Percentiles rank a stretch among this genome's conserved stretches.
These are phyloP conservation scores for Thalassophryne amazonica DNA, from an alignment of 2,797 vertebrate genomes.

Conservation along the genomic window DNA sequence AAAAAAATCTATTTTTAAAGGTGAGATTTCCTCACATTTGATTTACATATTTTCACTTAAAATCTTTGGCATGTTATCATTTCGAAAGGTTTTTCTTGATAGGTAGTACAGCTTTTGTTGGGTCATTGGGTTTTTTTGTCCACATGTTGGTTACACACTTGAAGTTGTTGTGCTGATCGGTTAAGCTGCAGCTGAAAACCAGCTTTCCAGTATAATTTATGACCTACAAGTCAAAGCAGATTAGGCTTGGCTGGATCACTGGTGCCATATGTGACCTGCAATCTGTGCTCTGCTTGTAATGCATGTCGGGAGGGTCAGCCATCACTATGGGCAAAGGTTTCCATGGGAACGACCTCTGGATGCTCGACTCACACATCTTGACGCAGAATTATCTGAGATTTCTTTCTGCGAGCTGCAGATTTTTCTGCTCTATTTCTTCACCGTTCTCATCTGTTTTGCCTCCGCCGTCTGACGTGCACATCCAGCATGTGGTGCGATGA, in stretches of 20 bases:
- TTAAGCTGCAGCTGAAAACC: constrained; percentile 64
- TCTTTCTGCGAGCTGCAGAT: constrained; percentile 61
- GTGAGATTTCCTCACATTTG: too few species aligned
- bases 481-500: constrained; percentile 26
- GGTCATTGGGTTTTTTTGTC: too few species aligned
- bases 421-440: constrained; percentile 82
- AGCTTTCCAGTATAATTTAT: constrained; percentile 76
- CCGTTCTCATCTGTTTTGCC: constrained; percentile 36
- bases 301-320: constrained; percentile 68
- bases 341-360: constrained; percentile 84
- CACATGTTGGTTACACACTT: constrained; percentile 25
- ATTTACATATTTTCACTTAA: too few species aligned
- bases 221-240: constrained; percentile 77
- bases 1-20: too few species aligned
- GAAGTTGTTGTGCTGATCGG: constrained; percentile 39
- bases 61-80: too few species aligned
- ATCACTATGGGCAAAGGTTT: constrained; percentile 80
- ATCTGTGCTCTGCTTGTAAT: constrained; percentile 63
- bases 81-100: too few species aligned
- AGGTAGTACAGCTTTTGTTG: too few species aligned
- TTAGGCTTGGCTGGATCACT: constrained; percentile 74
- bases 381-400: constrained; percentile 69
- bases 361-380: constrained; percentile 65
- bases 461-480: constrained; percentile 19
- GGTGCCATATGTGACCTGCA: constrained; percentile 84